A percentile compares a stretch with the other conserved stretches of the same genome.
Conservation (phyloP, 2,888 invertebrate genomes). For the Coremacera marginata region DNA sequence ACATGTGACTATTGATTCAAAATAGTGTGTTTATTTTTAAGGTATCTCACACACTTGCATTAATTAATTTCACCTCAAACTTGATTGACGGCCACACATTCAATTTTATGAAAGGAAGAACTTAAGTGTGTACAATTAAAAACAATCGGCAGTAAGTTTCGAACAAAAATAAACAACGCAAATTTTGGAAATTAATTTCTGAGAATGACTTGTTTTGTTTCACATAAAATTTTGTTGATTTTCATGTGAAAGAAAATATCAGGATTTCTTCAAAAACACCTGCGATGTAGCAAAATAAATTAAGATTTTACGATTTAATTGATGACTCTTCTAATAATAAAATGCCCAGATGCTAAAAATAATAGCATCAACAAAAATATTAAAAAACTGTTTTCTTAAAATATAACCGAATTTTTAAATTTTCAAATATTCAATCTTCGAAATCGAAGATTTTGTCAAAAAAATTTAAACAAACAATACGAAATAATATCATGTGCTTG, state of each 20-base stretch:
- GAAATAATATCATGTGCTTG: neutral
- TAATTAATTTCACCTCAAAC: too few relatives aligned
- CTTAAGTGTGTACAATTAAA: too few relatives aligned
- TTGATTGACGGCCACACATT: too few relatives aligned
- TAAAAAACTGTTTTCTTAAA: neutral
- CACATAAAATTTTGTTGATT: neutral
- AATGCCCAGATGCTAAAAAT: constrained; percentile 10
- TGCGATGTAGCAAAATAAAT: neutral
- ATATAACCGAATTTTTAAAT: neutral
- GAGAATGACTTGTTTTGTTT: too few relatives aligned
- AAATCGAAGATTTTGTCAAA: constrained; percentile 5
- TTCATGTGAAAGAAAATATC: neutral
- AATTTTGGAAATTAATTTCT: too few relatives aligned
- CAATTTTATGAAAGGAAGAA: too few relatives aligned
- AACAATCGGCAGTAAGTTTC: too few relatives aligned
- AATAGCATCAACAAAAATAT: constrained; percentile 2
- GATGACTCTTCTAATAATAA: constrained; percentile 1
- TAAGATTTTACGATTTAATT: neutral
- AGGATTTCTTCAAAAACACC: neutral
- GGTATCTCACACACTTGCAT: too few relatives aligned
- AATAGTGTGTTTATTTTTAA: too few relatives aligned
- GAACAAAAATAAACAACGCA: too few relatives aligned
- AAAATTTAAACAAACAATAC: neutral
- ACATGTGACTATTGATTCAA: too few relatives aligned
- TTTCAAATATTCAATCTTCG: neutral